Conservation (phyloP, 2,888 invertebrate species). For the Saturnia pavonia region DNA sequence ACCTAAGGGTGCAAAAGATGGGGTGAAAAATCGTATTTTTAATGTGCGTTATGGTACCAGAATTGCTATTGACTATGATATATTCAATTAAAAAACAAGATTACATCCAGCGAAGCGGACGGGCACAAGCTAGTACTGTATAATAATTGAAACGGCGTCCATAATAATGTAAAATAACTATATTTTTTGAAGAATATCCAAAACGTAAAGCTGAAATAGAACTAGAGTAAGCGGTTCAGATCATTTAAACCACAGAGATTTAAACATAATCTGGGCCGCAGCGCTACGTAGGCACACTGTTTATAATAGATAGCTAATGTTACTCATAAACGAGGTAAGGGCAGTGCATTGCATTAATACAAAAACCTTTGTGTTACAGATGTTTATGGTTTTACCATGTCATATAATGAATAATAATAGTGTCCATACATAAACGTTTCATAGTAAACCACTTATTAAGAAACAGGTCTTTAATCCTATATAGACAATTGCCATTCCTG, state of each 20-base stretch:
- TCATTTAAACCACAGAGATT: conserved; percentile 27
- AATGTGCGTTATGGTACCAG: no score
- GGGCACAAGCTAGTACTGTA: no score
- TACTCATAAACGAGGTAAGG: conserved; percentile 35
- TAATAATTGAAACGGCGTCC: background rate
- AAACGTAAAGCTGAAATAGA: conserved; percentile 41
- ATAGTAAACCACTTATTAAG: conserved; percentile 20
- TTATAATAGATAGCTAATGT: conserved; percentile 38
- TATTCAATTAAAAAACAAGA: no score
- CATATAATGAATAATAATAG: conserved; percentile 25
- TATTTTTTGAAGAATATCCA: conserved; percentile 26
- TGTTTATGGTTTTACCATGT: conserved; percentile 35
- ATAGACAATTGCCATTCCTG: background rate
- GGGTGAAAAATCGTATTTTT: no score
- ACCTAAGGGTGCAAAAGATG: no score
- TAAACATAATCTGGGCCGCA: conserved; percentile 24
- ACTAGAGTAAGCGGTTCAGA: conserved; percentile 41
- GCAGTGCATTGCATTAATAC: conserved; percentile 32
- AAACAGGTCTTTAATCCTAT: background rate
- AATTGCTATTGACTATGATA: no score
- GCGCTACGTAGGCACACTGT: conserved; percentile 41
- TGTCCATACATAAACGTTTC: conserved; percentile 21
- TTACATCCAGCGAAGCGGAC: no score
- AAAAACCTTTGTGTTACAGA: conserved; percentile 35
- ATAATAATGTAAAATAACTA: background rate